Conservation (phyloP, 2,797 vertebrate species). For the Myotis pilosus region DNA sequence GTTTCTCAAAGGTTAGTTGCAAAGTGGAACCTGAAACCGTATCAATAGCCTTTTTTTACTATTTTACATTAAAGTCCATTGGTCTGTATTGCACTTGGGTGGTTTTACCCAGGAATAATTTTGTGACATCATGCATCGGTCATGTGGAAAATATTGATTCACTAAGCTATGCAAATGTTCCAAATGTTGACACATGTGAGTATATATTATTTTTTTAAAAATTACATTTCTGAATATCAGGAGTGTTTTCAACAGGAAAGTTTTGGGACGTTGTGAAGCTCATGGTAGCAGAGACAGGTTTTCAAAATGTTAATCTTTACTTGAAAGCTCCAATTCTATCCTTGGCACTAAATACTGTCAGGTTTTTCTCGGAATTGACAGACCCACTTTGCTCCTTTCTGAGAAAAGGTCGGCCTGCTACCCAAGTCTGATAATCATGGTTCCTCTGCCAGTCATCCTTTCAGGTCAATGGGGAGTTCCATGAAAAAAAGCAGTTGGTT, state of each 20-base stretch:
- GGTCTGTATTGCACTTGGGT: background rate
- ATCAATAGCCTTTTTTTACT: background rate
- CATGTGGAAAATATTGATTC: constrained; percentile 35
- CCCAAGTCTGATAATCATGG: background rate
- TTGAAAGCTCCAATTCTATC: constrained; percentile 23
- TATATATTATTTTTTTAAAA: background rate
- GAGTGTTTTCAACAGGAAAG: constrained; percentile 4
- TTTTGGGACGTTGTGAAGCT: constrained; percentile 4
- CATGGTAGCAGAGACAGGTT: background rate
- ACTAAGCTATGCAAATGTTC: background rate
- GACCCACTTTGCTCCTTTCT: background rate
- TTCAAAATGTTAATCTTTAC: constrained; percentile 45
- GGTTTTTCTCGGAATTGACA: constrained; percentile 2
- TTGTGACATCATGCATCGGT: background rate
- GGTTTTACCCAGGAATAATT: background rate
- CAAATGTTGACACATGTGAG: background rate
- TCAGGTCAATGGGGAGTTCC: background rate
- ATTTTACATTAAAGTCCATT: background rate
- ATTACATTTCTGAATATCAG: background rate
- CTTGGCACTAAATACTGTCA: background rate
- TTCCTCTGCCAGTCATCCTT: background rate
- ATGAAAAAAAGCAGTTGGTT: background rate
- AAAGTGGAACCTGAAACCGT: background rate
- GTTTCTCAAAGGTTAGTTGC: constrained; percentile 18
- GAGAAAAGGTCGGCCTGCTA: background rate